Conservation (phyloP, 2,888 invertebrate species). For the Acronicta alni region DNA sequence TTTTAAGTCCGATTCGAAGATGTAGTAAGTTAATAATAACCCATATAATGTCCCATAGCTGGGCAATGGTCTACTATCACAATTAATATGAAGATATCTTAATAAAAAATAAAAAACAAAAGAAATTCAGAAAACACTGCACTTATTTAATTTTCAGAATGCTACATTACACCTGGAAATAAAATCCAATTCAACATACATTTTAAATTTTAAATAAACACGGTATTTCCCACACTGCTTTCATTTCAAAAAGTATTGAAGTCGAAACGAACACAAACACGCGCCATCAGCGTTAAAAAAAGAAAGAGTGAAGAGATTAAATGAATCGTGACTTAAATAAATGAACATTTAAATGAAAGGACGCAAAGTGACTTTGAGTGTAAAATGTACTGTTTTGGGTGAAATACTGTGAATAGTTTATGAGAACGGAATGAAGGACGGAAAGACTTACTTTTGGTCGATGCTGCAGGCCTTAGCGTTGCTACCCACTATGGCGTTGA, state of each 20-base stretch:
- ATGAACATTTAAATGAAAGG: constrained; percentile 56
- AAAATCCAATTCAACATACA: too few species aligned
- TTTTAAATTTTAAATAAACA: too few species aligned
- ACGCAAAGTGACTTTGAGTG: constrained; percentile 43
- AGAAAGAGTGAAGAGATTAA: constrained; percentile 38
- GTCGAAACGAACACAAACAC: constrained; percentile 26
- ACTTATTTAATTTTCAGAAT: too few species aligned
- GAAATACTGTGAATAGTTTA: constrained; percentile 65
- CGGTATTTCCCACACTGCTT: not conserved
- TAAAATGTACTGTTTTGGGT: constrained; percentile 75
- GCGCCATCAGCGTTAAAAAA: constrained; percentile 19
- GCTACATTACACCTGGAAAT: too few species aligned
- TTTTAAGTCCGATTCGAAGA: too few species aligned
- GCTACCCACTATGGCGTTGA: constrained; percentile 83
- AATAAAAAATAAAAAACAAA: too few species aligned
- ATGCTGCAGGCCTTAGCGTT: constrained; percentile 83
- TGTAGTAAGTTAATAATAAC: too few species aligned
- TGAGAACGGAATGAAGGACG: constrained; percentile 80
- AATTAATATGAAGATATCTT: too few species aligned
- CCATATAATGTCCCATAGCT: too few species aligned
- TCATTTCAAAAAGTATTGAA: constrained; percentile 31
- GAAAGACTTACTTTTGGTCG: constrained; percentile 80
- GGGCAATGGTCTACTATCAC: too few species aligned
- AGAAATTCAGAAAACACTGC: too few species aligned
- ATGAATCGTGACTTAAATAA: constrained; percentile 56